These are phyloP conservation scores for Lagorchestes hirsutus DNA, from an alignment of 2,797 vertebrate species.

Conservation along the genomic window DNA sequence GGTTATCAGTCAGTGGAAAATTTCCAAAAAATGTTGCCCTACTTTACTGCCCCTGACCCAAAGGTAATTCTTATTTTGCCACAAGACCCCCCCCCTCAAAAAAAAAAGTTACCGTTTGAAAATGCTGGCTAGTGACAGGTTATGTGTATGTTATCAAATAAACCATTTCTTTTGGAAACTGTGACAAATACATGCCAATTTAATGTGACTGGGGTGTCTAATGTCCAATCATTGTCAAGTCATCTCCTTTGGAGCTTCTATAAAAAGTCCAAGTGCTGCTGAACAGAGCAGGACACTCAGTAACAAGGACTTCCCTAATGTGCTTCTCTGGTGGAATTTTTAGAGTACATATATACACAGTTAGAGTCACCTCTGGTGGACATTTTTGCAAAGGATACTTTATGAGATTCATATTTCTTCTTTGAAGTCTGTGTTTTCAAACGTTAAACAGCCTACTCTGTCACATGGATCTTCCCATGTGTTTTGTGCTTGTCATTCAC, in stretches of 20 bases:
- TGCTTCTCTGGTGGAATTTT: neutral
- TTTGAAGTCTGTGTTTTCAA: neutral
- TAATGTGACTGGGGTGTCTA: conserved; percentile 42
- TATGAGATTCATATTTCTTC: conserved; percentile 10
- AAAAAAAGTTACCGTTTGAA: conserved; percentile 32
- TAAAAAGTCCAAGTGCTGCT: conserved; percentile 34
- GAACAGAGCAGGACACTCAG: neutral
- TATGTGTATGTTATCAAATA: conserved; percentile 50
- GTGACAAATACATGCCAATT: neutral
- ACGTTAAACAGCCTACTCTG: neutral
- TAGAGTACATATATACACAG: neutral
- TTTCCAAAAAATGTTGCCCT: conserved; percentile 67
- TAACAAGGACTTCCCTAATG: neutral
- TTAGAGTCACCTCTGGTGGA: neutral
- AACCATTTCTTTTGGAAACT: conserved; percentile 32
- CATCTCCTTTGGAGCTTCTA: conserved; percentile 4
- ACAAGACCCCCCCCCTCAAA: neutral
- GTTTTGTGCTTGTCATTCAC: neutral
- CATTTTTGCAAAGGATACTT: conserved; percentile 39
- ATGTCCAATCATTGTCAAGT: conserved; percentile 43
- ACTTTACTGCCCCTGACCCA: conserved; percentile 48
- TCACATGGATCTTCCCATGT: neutral
- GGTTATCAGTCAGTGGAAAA: conserved; percentile 49
- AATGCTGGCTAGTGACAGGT: conserved; percentile 32
- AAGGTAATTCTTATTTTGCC: conserved; percentile 16